Evolutionary conservation across 2,113 vertebrate species (phyloP), one percentile per base, ranked within the genome.

Genomic region (Chloropsis hardwickii): DNA sequence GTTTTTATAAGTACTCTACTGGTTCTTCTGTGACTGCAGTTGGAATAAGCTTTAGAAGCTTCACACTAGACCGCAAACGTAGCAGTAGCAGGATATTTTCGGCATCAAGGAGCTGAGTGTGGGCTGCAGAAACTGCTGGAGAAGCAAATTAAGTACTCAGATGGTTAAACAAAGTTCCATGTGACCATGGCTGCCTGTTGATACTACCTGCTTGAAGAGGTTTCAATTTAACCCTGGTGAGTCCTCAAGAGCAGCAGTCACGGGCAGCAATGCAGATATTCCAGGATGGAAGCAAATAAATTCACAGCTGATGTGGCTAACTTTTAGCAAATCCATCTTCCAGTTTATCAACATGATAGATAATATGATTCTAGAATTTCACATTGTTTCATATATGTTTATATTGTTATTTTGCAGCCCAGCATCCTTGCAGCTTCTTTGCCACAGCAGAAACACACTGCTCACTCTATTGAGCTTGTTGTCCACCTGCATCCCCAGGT

Each of bases 261-360:
- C 44, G 48, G 64, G 45, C n/a, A 65, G 40, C 54, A 81, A 16
- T 15, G 23, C 31, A 72, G 77, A 81, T 28, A 88, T 39, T 28
- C 27, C 31, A 78, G 58, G 40, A 86, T 67, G 35, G 33, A 95
- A 89, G 37, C 2, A 97, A 96, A 85, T 79, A 92, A 87, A 96
- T 91, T 86, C 70, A 95, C 48, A 93, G 48, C 57, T 92, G 82
- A 88, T 93, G 47, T 96, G 87, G 47, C 71, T 96, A 90, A 73
- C 86, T 96, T 95, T 88, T 90, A 96, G 84, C 69, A 95, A 97
- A 92, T 93, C 81, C 54, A 77, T 94, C 90, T 97, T 95, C 64
- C 60, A 42, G 81, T 97, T 90, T 72, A 77, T 90, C 65, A 93
- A 65, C 57, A 57, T 31, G 28, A 91, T 86, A 84, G 76, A 92